Percentiles rank a stretch among this genome's conserved stretches.
Conservation (phyloP, 2,113 vertebrate genomes). For the Festucalex cinctus region DNA sequence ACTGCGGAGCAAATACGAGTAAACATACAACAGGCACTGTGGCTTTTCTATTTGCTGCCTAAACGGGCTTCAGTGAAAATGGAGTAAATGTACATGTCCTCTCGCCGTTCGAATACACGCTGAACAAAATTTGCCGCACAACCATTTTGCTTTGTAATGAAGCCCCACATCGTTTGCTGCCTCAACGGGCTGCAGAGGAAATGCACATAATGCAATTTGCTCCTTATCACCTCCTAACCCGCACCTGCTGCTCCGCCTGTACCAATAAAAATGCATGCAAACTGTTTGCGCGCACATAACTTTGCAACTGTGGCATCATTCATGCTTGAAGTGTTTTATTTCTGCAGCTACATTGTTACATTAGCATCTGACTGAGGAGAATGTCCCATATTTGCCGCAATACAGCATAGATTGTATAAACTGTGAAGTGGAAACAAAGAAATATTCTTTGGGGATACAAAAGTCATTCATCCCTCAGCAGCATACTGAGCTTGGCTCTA, state of each 20-base stretch:
- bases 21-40: neutral
- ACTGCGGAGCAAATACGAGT: neutral
- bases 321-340: constrained; percentile 5
- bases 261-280: constrained; percentile 10
- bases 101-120: too few relatives aligned
- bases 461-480: neutral
- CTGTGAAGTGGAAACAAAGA: constrained; percentile 3
- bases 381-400: neutral
- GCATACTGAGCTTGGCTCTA: neutral
- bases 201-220: constrained; percentile 45
- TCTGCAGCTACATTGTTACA: neutral
- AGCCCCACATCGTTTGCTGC: neutral
- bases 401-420: neutral
- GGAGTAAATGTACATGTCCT: neutral
- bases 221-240: constrained; percentile 9
- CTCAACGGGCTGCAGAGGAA: neutral
- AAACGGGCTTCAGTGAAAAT: too few relatives aligned
- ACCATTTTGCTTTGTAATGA: neutral
- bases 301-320: constrained; percentile 11
- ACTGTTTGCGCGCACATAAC: constrained; percentile 8
- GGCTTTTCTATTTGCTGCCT: neutral
- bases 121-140: neutral
- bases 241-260: constrained; percentile 11
- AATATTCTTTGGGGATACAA: neutral
- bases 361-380: neutral